Conservation (phyloP, 1,140 invertebrate species). For the Euborellia annulipes region DNA sequence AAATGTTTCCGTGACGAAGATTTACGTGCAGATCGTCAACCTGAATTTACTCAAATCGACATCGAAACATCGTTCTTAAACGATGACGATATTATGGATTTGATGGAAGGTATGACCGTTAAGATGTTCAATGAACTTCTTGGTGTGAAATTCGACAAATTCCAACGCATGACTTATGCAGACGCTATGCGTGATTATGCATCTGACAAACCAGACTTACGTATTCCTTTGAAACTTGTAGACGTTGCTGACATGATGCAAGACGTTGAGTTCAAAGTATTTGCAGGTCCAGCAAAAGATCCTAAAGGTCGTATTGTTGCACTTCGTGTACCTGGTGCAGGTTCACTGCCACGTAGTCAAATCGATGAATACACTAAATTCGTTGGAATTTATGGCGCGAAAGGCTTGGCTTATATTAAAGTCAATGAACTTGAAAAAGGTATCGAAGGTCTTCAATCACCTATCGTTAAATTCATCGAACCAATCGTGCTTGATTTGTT, state of each 20-base stretch:
- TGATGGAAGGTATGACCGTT: conserved; percentile 33
- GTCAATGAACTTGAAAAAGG: background rate
- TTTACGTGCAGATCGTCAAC: background rate
- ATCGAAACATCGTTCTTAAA: conserved; percentile 33
- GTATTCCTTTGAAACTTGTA: conserved; percentile 23
- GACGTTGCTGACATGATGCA: conserved; percentile 6
- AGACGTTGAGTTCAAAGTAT: conserved; percentile 3
- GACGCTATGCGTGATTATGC: conserved; percentile 39
- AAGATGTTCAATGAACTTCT: conserved; percentile 28
- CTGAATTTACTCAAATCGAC: background rate
- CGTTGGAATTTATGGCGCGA: conserved; percentile 1
- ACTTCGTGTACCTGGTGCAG: conserved; percentile 5
- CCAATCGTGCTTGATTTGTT: background rate
- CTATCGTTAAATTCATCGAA: background rate
- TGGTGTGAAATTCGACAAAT: conserved; percentile 22
- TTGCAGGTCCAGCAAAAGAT: conserved; percentile 2
- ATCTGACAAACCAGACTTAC: conserved; percentile 45
- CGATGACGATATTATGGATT: conserved; percentile 26
- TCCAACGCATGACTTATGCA: conserved; percentile 33
- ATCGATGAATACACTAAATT: conserved; percentile 7
- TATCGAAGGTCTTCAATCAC: background rate
- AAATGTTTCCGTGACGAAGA: background rate
- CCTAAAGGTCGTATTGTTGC: conserved; percentile 2
- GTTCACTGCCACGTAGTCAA: background rate
- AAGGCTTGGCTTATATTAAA: conserved; percentile 6